Evolutionary conservation across 2,888 invertebrate genomes (phyloP), one percentile per base, ranked within the genome.

Genomic region (Idaea dimidiata): DNA sequence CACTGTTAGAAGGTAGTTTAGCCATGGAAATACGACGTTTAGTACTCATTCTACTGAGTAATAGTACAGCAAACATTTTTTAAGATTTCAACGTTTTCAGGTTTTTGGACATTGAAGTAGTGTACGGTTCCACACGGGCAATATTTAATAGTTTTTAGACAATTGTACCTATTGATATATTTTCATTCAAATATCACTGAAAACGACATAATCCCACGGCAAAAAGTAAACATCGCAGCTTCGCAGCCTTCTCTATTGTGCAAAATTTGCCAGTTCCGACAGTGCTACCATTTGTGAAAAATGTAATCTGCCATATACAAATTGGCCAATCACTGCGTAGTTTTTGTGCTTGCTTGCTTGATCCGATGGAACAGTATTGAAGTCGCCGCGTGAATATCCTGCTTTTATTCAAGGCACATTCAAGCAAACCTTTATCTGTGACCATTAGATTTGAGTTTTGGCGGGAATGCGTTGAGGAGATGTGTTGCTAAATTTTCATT

Each of bases 41-140:
- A 16, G 58, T 59, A 16, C 17, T 64, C 72, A 83, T 79, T 16
- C 75, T 76, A 65, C 81, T 81, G 57, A 83, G 57, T 2, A 84
- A 63, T 16, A 86, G 66, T 24, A 82, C 70, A 4, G 85, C 83
- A 7, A 86, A 66, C 84, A 86, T 84, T 57, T 71, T 14, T 17
- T 17, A 1, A 5, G 56, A 16, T 57, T 59, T 17, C 43, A 43
- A 14, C 43, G 7, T 43, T 4, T 43, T 43, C 7, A 43, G 3
- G 10, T 43, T 1, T 43, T 8, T 8, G 43, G 43, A 43, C 43
- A 43, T 43, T 43, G 6, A 43, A 43, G 0, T 43, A 43, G 43
- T 43, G 8, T 5, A 24, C 24, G 24, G 24, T 24, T 1, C 24
- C 24, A 5, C 24, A 24, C 24, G 24, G 5, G 14, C 5, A 1